Evolutionary conservation across 2,888 invertebrate species (phyloP), one percentile per base, ranked within the genome.

Genomic region (Plebejus argus): DNA sequence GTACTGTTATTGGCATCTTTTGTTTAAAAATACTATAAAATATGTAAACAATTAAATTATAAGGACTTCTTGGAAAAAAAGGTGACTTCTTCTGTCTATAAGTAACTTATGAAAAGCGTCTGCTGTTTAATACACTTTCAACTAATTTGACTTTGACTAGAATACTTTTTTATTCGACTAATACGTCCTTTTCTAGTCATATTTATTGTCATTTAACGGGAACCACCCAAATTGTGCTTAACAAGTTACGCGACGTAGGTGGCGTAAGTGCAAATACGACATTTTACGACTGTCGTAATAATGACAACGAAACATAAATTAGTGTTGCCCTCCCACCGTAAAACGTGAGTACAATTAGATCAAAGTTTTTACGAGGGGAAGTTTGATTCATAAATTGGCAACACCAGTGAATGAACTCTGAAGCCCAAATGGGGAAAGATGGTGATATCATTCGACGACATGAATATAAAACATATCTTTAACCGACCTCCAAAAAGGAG

Each of bases 391-490:
- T 74, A 49, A 49, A 74, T 74, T 53, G 74, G 53, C 74, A 28
- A 53, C 49, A 49, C 79, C 90, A 91, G 92, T 92, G 91, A 92
- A 92, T 89, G 92, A 93, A 92, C 93, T 86, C 86, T 91, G 89
- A 92, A 92, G 85, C 91, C 91, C 90, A 91, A 92, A 88, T 87
- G 87, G 91, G 90, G 88, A 83, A 86, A 89, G 90, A 91, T 89
- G 88, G 87, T 93, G 93, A 93, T 91, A 91, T 93, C 93, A 93
- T 66, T 28, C 66, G 28, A 66, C 28, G 18, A 28, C 66, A 33
- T 66, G 20, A 66, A 66, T 8, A 66, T 58, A 58, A 58, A 58
- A 58, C 20, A 58, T 58, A 20, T 3, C 3, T 5, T 58, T 58
- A 3, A 20, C 20, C 45, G 45, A 5, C 1, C 8, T 20, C 45